phyloP scores from a whole-genome alignment of 1,140 invertebrate species.

The Sinella curviseta region DNA sequence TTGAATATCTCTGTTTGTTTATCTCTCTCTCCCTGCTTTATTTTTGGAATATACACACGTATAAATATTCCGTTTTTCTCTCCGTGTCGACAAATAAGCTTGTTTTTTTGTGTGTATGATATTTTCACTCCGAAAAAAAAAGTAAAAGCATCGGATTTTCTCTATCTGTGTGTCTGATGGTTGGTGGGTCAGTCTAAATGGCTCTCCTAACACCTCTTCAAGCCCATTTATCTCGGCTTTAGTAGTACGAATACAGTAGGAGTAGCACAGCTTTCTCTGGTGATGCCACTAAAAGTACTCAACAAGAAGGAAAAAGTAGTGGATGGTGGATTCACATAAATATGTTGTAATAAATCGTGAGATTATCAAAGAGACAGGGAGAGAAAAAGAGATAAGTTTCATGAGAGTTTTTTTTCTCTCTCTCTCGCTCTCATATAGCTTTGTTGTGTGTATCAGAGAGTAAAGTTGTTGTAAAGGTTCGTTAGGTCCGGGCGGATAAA shows the following conservation, averaged over 20 bases:
- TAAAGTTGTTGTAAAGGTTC: no score
- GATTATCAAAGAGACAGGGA: background rate
- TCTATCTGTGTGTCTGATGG: no score
- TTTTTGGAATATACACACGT: background rate
- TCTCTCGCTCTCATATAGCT: background rate
- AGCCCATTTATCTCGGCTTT: slow-evolving; percentile 32
- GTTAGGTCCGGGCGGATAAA: no score
- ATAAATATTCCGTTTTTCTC: background rate
- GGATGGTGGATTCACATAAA: background rate
- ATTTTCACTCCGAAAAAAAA: background rate
- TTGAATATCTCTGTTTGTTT: background rate
- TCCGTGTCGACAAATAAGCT: background rate
- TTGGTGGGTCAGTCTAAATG: slow-evolving; percentile 46
- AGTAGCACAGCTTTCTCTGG: background rate
- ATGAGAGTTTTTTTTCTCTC: background rate
- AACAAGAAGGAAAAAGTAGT: background rate
- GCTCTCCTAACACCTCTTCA: slow-evolving; percentile 49
- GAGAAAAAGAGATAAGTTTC: background rate
- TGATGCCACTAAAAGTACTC: background rate
- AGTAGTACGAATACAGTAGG: no score
- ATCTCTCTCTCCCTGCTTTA: no score
- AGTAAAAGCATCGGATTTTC: background rate
- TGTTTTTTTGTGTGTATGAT: no score
- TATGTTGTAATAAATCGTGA: background rate
- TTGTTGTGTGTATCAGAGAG: no score